Evolutionary conservation across 2,113 vertebrate genomes (phyloP).

Genomic region (Colossoma macropomum): DNA sequence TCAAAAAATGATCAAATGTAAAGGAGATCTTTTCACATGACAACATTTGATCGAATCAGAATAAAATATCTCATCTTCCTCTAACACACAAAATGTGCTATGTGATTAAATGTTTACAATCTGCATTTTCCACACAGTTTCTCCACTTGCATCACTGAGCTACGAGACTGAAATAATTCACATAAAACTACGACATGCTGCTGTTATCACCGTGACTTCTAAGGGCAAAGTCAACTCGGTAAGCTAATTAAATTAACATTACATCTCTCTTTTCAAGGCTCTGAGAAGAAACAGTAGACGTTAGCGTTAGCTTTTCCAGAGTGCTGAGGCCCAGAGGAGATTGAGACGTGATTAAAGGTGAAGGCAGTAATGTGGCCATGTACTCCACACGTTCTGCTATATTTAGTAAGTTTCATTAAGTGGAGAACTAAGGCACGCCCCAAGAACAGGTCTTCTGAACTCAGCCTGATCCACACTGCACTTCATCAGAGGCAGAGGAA

Average conservation of each 20-base stretch:
- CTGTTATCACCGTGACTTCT: too few relatives aligned
- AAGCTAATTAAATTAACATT: neutral
- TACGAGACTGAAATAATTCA: too few relatives aligned
- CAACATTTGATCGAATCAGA: too few relatives aligned
- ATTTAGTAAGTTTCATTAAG: constrained; percentile 46
- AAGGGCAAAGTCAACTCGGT: neutral
- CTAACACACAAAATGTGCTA: too few relatives aligned
- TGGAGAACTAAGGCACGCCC: constrained; percentile 16
- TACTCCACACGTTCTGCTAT: neutral
- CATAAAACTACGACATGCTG: too few relatives aligned
- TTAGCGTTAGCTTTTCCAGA: neutral
- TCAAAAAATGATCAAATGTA: too few relatives aligned
- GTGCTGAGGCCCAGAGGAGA: neutral
- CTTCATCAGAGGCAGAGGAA: neutral
- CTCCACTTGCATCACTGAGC: too few relatives aligned
- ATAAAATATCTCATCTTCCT: too few relatives aligned
- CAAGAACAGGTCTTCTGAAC: neutral
- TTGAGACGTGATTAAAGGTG: neutral
- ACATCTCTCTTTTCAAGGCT: too few relatives aligned
- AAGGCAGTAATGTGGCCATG: neutral
- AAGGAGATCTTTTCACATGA: too few relatives aligned
- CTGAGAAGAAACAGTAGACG: neutral
- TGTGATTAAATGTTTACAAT: too few relatives aligned
- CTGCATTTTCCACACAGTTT: too few relatives aligned
- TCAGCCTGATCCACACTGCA: neutral